Conservation (phyloP, 2,113 vertebrate species). For the Aegithalos caudatus region DNA sequence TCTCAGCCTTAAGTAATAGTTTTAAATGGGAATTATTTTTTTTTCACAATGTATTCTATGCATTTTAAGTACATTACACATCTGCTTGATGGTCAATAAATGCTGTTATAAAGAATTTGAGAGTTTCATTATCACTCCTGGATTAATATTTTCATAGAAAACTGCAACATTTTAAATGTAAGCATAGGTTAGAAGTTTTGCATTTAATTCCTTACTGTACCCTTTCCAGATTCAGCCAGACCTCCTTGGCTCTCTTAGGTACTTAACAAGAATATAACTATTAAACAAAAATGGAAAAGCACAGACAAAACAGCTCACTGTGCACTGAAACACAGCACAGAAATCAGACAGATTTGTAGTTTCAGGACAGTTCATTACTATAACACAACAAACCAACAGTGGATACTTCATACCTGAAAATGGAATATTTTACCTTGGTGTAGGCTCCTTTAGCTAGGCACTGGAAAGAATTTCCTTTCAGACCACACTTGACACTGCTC, state of each 20-base stretch:
- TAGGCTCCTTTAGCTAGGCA: background rate
- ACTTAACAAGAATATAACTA: background rate
- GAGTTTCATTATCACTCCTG: background rate
- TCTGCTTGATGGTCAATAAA: conserved; percentile 1
- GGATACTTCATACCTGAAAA: background rate
- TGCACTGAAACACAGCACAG: background rate
- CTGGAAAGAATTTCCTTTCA: background rate
- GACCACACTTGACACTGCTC: background rate
- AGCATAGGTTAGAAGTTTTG: background rate
- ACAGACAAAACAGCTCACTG: background rate
- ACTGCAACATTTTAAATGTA: background rate
- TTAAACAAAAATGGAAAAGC: background rate
- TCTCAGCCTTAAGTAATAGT: background rate
- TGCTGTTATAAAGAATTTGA: background rate
- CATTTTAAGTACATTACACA: background rate
- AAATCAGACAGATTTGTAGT: background rate
- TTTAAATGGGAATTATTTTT: background rate
- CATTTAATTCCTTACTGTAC: background rate
- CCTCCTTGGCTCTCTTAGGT: background rate
- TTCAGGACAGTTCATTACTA: background rate
- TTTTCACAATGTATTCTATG: background rate
- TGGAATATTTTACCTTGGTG: background rate
- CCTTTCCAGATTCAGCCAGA: background rate
- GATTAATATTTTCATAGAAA: conserved; percentile 29
- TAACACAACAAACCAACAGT: background rate